phyloP scores from a whole-genome alignment of 2,888 invertebrate species.

The Tachina fera region DNA sequence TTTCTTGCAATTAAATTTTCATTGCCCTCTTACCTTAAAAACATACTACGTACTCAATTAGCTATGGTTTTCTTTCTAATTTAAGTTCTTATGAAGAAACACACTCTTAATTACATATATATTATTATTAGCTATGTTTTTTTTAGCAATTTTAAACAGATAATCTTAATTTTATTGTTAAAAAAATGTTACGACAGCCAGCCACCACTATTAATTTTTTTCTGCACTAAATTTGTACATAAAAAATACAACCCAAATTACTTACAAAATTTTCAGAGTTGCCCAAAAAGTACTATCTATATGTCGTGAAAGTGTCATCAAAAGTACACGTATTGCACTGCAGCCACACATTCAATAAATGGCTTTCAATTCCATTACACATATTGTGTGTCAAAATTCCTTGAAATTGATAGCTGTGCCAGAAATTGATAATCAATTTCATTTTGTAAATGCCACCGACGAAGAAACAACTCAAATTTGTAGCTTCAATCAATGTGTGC shows the following conservation, averaged over 20 bases:
- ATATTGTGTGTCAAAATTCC: no score
- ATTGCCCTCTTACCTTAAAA: constrained; percentile 8
- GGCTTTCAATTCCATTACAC: no score
- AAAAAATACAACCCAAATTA: background rate
- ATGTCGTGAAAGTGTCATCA: no score
- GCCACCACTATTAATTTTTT: constrained; percentile 45
- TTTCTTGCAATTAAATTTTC: background rate
- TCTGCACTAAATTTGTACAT: constrained; percentile 6
- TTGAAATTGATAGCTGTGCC: no score
- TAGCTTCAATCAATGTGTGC: no score
- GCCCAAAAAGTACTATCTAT: background rate
- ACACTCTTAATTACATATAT: constrained; percentile 16
- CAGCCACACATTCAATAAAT: no score
- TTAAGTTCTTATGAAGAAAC: constrained; percentile 10
- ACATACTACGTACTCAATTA: background rate
- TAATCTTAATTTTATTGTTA: background rate
- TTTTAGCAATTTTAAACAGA: constrained; percentile 27
- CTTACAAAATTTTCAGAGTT: background rate
- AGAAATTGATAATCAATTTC: no score
- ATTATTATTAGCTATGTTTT: constrained; percentile 7
- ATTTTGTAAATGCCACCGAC: no score
- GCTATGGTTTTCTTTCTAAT: background rate
- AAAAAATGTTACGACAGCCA: constrained; percentile 54
- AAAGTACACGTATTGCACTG: no score
- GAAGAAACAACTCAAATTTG: no score